Evolutionary conservation across 2,888 invertebrate species (phyloP), one percentile per base, ranked within the genome.

Genomic region (Eilema griseolum): DNA sequence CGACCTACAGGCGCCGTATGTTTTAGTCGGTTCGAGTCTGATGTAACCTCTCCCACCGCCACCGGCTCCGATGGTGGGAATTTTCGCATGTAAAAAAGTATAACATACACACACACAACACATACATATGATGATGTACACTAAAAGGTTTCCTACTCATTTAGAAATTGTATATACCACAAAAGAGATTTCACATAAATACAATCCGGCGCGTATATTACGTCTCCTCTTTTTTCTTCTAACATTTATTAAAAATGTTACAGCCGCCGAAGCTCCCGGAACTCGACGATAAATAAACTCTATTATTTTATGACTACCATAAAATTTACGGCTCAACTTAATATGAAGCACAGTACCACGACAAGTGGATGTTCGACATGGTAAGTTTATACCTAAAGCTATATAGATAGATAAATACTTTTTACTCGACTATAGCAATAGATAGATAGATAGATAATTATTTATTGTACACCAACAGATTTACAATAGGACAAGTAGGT

Each of bases 321-420:
- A 66, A 70, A 61, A 65, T 67, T 67, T 57, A 67, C 70, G 56
- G 67, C 70, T 61, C 46, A 57, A 41, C 56, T 67, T 41, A 67
- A 65, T 65, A 67, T 59, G 33, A 65, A 52, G 37, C 59, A 66
- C 57, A 10, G 65, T 65, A 65, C 24, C 23, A 20, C 31, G 66
- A 70, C 59, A 63, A 62, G 66, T 66, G 52, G 56, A 70, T 66
- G 66, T 31, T 56, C 28, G 28, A 56, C 52, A 26, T 26, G 56
- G 61, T 16, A 11, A 11, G 37, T 24, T 57, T 46, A 31, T 24
- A 31, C 7, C 46, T 20, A 46, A 20, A 7, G 5, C 20, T 20
- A 46, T 46, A 46, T 46, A 46, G 46, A 46, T 46, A 20, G 20
- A 46, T 46, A 20, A 7, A 46, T 46, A 41, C 16, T 41, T 16